Evolutionary conservation across 1,140 invertebrate genomes (phyloP).

Genomic region (Drosophila truncata): DNA sequence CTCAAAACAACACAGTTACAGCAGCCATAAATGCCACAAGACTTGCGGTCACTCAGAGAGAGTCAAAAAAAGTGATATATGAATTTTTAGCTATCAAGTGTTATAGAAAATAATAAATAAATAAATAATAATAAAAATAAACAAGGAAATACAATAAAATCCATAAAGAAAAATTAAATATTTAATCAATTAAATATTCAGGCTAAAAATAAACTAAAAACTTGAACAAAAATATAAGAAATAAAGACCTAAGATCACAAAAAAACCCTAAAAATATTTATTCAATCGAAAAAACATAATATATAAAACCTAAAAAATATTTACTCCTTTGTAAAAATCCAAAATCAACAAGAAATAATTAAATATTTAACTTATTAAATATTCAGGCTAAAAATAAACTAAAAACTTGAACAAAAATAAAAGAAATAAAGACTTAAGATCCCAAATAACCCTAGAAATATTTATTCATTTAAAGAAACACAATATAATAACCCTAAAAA

Average conservation of each 20-base stretch:
- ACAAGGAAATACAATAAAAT: neutral
- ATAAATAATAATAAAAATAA: neutral
- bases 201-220: neutral
- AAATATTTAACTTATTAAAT: neutral
- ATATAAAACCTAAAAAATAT: too few relatives aligned
- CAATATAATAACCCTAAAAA: neutral
- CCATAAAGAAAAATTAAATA: neutral
- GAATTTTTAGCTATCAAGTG: neutral
- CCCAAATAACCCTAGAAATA: neutral
- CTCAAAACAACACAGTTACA: neutral
- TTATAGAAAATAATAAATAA: neutral
- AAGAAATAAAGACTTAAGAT: neutral
- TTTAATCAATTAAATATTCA: neutral
- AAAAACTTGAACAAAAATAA: neutral
- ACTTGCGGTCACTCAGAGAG: conserved; percentile 5
- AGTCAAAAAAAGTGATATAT: neutral
- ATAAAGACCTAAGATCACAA: too few relatives aligned
- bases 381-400: neutral
- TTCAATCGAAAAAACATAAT: too few relatives aligned
- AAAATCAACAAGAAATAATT: too few relatives aligned
- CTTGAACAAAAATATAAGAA: neutral
- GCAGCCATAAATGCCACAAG: conserved; percentile 10
- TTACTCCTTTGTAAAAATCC: too few relatives aligned
- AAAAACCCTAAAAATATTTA: too few relatives aligned
- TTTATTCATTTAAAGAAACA: neutral